Evolutionary conservation across 2,888 invertebrate species (phyloP), one percentile per base, ranked within the genome.

Genomic region (Ornithoptera alexandrae): DNA sequence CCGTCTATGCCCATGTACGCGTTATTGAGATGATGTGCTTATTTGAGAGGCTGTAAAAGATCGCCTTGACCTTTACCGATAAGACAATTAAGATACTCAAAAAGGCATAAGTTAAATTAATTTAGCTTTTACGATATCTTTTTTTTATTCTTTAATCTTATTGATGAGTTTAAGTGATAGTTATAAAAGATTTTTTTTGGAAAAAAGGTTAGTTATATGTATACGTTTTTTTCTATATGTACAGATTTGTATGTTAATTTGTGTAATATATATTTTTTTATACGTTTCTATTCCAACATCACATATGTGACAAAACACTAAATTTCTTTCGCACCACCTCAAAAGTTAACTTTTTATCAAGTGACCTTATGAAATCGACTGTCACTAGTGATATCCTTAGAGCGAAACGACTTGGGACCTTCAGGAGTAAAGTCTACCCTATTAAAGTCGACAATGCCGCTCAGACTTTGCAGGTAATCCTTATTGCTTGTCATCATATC

Each of bases 1-100:
- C 20, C 22, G 65, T n/a, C 2, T 30, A 42, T 56, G 56, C 70
- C 67, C 67, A 67, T 67, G 70, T 36, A 42, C 56, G 22, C 30
- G 59, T 30, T 64, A 60, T 36, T 58, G 59, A 60, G 63, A 60
- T 58, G n/a, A 46, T 30, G 36, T 61, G 42, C 61, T 61, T 61
- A 58, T 46, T 18, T 17, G 59, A 30, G 18, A 60, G 7, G n/a
- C 30, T 66, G 36, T 61, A 24, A 6, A 7, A 56, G 18, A 22
- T 18, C 15, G 24, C 61, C 61, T 61, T 61, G 39, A 61, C 39
- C 61, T 61, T 61, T 61, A n/a, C 61, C 61, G 61, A 61, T 61
- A 61, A 36, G 61, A 36, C 30, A 60, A 30, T 60, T 61, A 42
- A 39, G 5, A 39, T 39, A 42, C 42, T 39, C 15, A 46, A 61